These are phyloP conservation scores for Caenorhabditis wallacei DNA, from an alignment of 2,888 invertebrate genomes.

Conservation along the genomic window DNA sequence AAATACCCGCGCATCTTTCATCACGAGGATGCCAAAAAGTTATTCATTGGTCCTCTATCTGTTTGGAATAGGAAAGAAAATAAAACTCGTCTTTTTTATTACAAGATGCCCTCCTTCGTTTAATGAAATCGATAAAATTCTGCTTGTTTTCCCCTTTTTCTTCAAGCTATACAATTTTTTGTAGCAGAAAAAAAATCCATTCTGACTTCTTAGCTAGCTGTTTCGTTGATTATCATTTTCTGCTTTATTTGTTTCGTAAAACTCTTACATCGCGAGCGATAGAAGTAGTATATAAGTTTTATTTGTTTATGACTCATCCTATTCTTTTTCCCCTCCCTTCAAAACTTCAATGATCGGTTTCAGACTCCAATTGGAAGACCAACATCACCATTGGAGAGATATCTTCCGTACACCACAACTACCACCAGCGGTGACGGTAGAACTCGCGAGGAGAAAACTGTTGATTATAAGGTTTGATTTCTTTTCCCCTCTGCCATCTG, in stretches of 20 bases:
- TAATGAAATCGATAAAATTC: constrained; percentile 26
- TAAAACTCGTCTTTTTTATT: constrained; percentile 30
- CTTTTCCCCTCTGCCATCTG: too few species aligned
- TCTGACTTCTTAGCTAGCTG: too few species aligned
- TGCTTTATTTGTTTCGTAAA: neutral
- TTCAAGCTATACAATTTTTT: neutral
- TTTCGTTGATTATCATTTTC: neutral
- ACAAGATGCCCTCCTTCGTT: constrained; percentile 10
- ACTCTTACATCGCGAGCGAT: neutral
- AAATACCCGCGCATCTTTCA: constrained; percentile 18
- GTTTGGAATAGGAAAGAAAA: neutral
- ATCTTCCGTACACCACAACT: constrained; percentile 68
- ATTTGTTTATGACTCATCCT: constrained; percentile 34
- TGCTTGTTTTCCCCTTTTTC: neutral
- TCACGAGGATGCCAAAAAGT: constrained; percentile 4
- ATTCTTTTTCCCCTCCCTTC: neutral
- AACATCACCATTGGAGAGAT: constrained; percentile 70
- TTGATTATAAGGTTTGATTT: constrained; percentile 70
- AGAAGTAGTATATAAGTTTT: constrained; percentile 15
- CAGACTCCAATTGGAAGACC: constrained; percentile 68
- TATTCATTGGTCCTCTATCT: constrained; percentile 35
- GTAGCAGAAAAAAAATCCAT: neutral
- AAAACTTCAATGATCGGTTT: constrained; percentile 57
- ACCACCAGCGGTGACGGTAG: constrained; percentile 67
- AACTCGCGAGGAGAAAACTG: constrained; percentile 72